These are phyloP conservation scores for Cotesia congregata DNA, from an alignment of 2,888 invertebrate species.

Conservation along the genomic window DNA sequence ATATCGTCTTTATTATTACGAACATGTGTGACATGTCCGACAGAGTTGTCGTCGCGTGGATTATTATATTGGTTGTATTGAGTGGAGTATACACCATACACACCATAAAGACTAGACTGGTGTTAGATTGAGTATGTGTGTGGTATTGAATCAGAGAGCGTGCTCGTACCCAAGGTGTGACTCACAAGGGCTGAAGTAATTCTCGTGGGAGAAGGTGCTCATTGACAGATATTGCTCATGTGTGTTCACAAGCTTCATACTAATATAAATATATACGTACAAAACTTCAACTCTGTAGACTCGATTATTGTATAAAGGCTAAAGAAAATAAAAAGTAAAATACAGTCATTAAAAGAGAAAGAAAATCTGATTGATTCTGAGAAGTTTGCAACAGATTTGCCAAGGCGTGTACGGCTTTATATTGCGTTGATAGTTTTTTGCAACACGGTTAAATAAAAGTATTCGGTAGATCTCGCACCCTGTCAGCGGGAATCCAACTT, in stretches of 20 bases:
- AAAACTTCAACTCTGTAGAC: neutral
- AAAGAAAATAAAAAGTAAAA: slow-evolving; percentile 15
- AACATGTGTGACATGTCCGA: slow-evolving; percentile 37
- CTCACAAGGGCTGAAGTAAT: slow-evolving; percentile 39
- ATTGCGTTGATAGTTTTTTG: slow-evolving; percentile 14
- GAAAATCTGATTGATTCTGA: slow-evolving; percentile 24
- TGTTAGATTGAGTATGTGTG: neutral
- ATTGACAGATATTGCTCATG: slow-evolving; percentile 25
- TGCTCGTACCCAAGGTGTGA: slow-evolving; percentile 20
- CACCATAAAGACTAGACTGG: neutral
- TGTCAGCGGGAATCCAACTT: slow-evolving; percentile 52
- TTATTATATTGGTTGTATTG: neutral
- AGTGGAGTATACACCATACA: neutral
- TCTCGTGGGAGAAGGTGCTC: slow-evolving; percentile 48
- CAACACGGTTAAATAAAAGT: slow-evolving; percentile 12
- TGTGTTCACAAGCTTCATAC: neutral
- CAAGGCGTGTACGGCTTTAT: neutral
- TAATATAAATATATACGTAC: slow-evolving; percentile 17
- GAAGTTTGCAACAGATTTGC: slow-evolving; percentile 7
- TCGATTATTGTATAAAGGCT: slow-evolving; percentile 20
- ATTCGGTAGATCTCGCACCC: slow-evolving; percentile 35
- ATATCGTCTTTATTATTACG: slow-evolving; percentile 35
- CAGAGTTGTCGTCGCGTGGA: slow-evolving; percentile 11
- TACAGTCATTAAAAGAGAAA: neutral
- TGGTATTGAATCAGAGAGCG: slow-evolving; percentile 14